Evolutionary conservation across 2,888 invertebrate genomes (phyloP).

Genomic region (Drosophila tanythrix): DNA sequence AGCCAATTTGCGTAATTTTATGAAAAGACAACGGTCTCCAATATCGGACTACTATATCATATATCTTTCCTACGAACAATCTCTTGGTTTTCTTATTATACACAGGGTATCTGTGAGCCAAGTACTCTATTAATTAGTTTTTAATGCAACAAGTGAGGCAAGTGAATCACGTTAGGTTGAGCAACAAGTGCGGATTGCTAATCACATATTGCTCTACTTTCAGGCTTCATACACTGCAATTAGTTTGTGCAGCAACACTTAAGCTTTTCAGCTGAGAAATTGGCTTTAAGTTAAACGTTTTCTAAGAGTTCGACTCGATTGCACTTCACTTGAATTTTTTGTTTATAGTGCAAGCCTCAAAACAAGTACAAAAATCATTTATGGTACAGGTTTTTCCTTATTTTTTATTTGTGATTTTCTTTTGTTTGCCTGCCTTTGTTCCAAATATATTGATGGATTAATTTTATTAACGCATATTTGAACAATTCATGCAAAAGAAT

Average conservation of each 20-base stretch:
- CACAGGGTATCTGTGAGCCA: background rate
- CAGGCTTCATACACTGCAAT: background rate
- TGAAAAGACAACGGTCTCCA: too few species aligned
- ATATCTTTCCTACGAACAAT: background rate
- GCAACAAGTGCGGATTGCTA: background rate
- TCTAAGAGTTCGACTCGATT: constrained; percentile 10
- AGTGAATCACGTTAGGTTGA: background rate
- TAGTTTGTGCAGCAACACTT: background rate
- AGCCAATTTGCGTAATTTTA: too few species aligned
- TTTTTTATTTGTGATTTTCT: too few species aligned
- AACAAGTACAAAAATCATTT: constrained; percentile 13
- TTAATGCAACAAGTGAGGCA: background rate
- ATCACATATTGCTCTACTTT: background rate
- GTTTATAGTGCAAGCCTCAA: constrained; percentile 54
- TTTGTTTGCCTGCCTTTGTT: too few species aligned
- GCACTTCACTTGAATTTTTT: constrained; percentile 34
- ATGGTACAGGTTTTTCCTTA: too few species aligned
- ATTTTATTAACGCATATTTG: too few species aligned
- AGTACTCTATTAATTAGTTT: background rate
- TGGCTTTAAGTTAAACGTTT: background rate
- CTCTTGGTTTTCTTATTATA: background rate
- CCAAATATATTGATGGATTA: too few species aligned
- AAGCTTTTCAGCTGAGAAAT: background rate
- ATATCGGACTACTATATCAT: too few species aligned
- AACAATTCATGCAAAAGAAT: too few species aligned